Conservation (phyloP, 2,113 vertebrate genomes). For the Pseudolaguvia tuberculata region DNA sequence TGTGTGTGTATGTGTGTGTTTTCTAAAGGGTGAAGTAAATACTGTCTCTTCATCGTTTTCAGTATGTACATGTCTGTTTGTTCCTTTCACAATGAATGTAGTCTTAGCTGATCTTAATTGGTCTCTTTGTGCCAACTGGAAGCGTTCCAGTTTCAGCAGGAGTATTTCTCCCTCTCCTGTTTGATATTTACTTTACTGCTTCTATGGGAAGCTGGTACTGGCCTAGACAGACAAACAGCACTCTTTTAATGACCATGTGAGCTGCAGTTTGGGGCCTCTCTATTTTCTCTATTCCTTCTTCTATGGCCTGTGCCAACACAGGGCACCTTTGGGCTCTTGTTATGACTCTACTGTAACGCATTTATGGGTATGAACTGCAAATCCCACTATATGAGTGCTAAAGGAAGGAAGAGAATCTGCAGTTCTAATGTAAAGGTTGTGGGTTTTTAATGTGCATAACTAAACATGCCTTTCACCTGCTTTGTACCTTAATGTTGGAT, state of each 20-base stretch:
- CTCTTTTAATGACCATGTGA: constrained; percentile 52
- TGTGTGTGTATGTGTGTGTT: neutral
- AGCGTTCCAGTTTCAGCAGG: constrained; percentile 64
- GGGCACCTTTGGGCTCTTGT: constrained; percentile 48
- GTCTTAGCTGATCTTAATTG: constrained; percentile 61
- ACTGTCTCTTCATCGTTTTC: neutral
- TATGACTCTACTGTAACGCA: constrained; percentile 30
- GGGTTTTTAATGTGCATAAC: constrained; percentile 11
- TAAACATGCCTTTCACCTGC: constrained; percentile 16
- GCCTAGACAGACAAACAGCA: constrained; percentile 61
- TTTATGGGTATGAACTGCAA: constrained; percentile 22
- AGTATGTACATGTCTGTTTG: constrained; percentile 55
- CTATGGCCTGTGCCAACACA: constrained; percentile 33
- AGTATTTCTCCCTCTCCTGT: constrained; percentile 66
- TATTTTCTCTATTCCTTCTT: constrained; percentile 43
- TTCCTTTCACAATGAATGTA: constrained; percentile 62
- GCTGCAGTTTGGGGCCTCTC: constrained; percentile 37
- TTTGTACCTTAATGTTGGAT: constrained; percentile 27
- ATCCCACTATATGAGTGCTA: constrained; percentile 5
- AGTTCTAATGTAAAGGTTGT: neutral
- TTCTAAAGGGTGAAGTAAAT: neutral
- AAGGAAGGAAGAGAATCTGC: constrained; percentile 20
- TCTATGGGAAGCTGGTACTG: constrained; percentile 59
- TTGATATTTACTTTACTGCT: constrained; percentile 72
- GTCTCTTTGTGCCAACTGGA: constrained; percentile 64